Evolutionary conservation across 2,888 invertebrate species (phyloP).

Genomic region (Xanthorhoe designata): DNA sequence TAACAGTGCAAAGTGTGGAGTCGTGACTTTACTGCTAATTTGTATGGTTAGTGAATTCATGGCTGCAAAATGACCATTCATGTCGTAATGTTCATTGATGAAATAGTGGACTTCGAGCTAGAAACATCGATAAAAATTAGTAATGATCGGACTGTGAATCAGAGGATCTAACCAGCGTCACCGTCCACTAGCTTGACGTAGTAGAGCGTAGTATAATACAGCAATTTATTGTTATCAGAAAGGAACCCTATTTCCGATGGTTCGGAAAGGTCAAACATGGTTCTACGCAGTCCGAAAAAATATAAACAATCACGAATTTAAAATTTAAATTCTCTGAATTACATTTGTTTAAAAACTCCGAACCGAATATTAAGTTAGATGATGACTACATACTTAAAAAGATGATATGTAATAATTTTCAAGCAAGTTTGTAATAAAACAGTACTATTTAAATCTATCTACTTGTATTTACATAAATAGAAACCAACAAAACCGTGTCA

Average conservation of each 20-base stretch:
- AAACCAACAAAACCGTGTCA: conserved; percentile 1
- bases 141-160: background rate
- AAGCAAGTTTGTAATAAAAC: background rate
- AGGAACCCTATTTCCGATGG: conserved; percentile 12
- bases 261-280: conserved; percentile 4
- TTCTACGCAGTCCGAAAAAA: conserved; percentile 22
- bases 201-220: background rate
- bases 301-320: conserved; percentile 28
- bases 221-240: conserved; percentile 9
- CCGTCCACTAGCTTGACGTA: background rate
- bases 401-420: background rate
- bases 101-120: conserved; percentile 24
- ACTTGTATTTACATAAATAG: conserved; percentile 2
- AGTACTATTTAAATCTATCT: background rate
- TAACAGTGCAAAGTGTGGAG: conserved; percentile 38
- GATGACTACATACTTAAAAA: background rate
- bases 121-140: background rate
- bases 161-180: background rate
- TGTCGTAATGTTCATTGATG: conserved; percentile 48
- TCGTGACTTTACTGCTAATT: conserved; percentile 29
- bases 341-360: conserved; percentile 12
- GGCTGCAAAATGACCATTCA: conserved; percentile 55
- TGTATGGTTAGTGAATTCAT: conserved; percentile 46
- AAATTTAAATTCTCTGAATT: conserved; percentile 23
- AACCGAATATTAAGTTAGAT: conserved; percentile 9